Conservation (phyloP, 2,888 invertebrate species). For the Oligia strigilis region DNA sequence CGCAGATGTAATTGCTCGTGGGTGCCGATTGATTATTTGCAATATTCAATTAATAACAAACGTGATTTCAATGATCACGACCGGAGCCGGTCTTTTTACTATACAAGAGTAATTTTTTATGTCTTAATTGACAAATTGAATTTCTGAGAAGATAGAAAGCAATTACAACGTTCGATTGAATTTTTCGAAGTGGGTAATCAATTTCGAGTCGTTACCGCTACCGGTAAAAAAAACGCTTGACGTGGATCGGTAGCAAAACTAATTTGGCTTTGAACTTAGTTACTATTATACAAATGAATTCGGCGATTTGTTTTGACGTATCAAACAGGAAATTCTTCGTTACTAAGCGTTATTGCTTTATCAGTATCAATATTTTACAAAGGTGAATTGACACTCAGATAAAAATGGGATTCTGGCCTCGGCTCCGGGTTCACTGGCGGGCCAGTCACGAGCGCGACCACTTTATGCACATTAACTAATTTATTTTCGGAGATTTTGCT, state of each 20-base stretch:
- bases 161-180: conserved; percentile 74
- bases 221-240: conserved; percentile 72
- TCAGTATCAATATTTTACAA: conserved; percentile 84
- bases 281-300: conserved; percentile 67
- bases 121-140: conserved; percentile 82
- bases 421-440: conserved; percentile 79
- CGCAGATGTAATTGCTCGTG: conserved; percentile 78
- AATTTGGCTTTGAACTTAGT: conserved; percentile 65
- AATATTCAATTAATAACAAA: conserved; percentile 85
- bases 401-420: conserved; percentile 76
- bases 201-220: conserved; percentile 71
- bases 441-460: conserved; percentile 86
- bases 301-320: conserved; percentile 65
- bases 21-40: conserved; percentile 85
- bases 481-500: conserved; percentile 84
- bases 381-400: conserved; percentile 81
- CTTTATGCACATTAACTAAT: conserved; percentile 86
- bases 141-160: conserved; percentile 74
- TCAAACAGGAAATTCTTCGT: conserved; percentile 82
- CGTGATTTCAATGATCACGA: conserved; percentile 82
- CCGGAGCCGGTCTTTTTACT: conserved; percentile 69
- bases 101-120: conserved; percentile 77
- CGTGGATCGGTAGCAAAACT: conserved; percentile 68
- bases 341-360: conserved; percentile 78
- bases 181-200: conserved; percentile 73